phyloP scores from a whole-genome alignment of 2,888 invertebrate genomes.

The Heteromyza rotundicornis region DNA sequence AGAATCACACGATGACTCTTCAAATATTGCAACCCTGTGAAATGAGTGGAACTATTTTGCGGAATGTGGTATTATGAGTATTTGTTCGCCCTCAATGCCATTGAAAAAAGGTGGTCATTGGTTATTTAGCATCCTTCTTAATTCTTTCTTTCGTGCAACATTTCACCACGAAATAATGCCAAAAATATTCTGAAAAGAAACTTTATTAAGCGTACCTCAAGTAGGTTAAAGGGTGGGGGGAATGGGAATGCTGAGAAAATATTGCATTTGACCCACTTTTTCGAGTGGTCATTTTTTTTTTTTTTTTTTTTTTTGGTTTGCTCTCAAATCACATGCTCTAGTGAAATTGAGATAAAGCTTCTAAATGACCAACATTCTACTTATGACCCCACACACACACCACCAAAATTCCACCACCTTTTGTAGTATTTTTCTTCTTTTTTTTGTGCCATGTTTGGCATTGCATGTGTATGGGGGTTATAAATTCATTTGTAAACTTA shows the following conservation, averaged over 20 bases:
- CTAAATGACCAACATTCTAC: slow-evolving; percentile 16
- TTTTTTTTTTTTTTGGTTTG: not conserved
- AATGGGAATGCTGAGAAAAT: not conserved
- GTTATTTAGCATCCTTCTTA: not conserved
- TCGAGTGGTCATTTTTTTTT: not conserved
- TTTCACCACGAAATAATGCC: not conserved
- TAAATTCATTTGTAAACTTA: slow-evolving; percentile 20
- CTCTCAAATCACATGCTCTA: slow-evolving; percentile 5
- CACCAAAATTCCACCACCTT: not conserved
- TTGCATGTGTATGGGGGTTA: slow-evolving; percentile 10
- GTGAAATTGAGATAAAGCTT: slow-evolving; percentile 20
- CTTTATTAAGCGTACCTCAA: not conserved
- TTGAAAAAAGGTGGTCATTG: not conserved
- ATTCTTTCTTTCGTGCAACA: not conserved
- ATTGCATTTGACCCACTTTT: slow-evolving; percentile 18
- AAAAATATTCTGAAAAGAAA: not conserved
- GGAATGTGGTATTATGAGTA: too few relatives aligned
- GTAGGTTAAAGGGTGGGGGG: not conserved
- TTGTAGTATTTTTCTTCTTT: not conserved
- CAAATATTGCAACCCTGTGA: not conserved
- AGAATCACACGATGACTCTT: too few relatives aligned
- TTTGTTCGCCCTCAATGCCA: too few relatives aligned
- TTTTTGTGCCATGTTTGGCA: too few relatives aligned
- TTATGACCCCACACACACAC: slow-evolving; percentile 12
- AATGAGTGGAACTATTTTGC: not conserved